Percentiles rank a stretch among this genome's conserved stretches.
Conservation (phyloP, 2,113 vertebrate species). For the Onychostoma macrolepis region DNA sequence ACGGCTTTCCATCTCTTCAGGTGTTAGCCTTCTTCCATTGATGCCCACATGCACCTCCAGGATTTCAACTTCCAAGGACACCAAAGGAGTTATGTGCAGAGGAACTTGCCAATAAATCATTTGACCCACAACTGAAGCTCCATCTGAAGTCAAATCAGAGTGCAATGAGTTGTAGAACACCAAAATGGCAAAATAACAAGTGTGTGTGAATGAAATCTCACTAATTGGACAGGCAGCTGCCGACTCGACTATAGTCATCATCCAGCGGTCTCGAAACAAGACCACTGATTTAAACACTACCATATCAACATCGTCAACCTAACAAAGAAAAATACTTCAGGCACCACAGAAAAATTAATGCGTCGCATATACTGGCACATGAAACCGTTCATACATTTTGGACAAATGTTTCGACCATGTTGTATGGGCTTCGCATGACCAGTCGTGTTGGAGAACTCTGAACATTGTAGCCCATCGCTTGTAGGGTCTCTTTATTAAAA, state of each 20-base stretch:
- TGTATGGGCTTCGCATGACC: slow-evolving; percentile 27
- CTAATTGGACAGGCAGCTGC: slow-evolving; percentile 73
- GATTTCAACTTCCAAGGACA: slow-evolving; percentile 64
- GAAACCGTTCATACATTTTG: not conserved
- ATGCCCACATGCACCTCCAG: slow-evolving; percentile 76
- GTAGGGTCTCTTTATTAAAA: slow-evolving; percentile 2
- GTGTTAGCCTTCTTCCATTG: slow-evolving; percentile 73
- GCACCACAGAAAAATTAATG: not conserved
- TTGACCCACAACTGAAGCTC: slow-evolving; percentile 66
- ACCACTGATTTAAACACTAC: slow-evolving; percentile 72
- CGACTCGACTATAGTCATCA: slow-evolving; percentile 60
- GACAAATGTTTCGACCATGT: not conserved
- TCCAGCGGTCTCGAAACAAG: slow-evolving; percentile 68
- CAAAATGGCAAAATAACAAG: not conserved
- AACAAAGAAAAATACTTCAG: not conserved
- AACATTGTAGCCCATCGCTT: slow-evolving; percentile 10
- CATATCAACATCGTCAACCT: slow-evolving; percentile 78
- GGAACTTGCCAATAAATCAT: slow-evolving; percentile 81
- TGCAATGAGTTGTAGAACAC: not conserved
- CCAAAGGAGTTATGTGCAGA: slow-evolving; percentile 67
- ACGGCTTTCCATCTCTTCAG: slow-evolving; percentile 68
- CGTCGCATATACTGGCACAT: not conserved
- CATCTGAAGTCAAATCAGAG: slow-evolving; percentile 67
- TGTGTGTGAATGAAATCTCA: slow-evolving; percentile 19
- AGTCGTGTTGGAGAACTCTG: slow-evolving; percentile 23